These are phyloP conservation scores for Littorina saxatilis DNA, from an alignment of 1,140 invertebrate species.

Conservation along the genomic window DNA sequence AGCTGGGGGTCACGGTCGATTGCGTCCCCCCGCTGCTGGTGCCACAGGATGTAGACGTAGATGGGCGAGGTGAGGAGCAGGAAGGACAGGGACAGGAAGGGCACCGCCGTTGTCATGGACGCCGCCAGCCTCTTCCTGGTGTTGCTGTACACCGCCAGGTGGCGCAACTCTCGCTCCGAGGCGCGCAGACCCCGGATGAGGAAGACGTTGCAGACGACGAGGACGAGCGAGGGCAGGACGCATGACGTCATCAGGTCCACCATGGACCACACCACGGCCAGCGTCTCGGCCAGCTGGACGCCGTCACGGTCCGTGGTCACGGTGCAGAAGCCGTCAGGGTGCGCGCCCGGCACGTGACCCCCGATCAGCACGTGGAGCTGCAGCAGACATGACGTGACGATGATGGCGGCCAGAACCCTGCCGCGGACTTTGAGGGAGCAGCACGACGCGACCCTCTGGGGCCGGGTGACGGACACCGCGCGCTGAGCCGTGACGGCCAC, in stretches of 20 bases:
- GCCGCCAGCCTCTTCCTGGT: neutral
- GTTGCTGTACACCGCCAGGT: neutral
- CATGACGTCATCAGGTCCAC: slow-evolving; percentile 9
- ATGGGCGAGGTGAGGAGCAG: neutral
- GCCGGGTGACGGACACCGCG: neutral
- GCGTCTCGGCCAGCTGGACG: neutral
- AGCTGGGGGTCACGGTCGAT: neutral
- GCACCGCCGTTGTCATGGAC: neutral
- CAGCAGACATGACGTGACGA: neutral
- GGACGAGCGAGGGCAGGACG: neutral
- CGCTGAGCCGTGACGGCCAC: neutral
- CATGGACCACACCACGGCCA: neutral
- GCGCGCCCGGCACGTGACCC: neutral
- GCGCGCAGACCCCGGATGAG: neutral
- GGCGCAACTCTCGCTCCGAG: neutral
- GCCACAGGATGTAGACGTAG: neutral
- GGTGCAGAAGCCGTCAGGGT: neutral
- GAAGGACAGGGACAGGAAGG: neutral
- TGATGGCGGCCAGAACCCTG: neutral
- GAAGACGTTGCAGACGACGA: slow-evolving; percentile 1
- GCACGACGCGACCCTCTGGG: neutral
- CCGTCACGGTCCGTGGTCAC: neutral
- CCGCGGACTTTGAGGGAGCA: neutral
- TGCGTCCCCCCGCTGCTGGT: neutral
- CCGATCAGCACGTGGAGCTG: neutral